These are phyloP conservation scores for Ruditapes philippinarum DNA, from an alignment of 1,140 invertebrate species.

Conservation along the genomic window DNA sequence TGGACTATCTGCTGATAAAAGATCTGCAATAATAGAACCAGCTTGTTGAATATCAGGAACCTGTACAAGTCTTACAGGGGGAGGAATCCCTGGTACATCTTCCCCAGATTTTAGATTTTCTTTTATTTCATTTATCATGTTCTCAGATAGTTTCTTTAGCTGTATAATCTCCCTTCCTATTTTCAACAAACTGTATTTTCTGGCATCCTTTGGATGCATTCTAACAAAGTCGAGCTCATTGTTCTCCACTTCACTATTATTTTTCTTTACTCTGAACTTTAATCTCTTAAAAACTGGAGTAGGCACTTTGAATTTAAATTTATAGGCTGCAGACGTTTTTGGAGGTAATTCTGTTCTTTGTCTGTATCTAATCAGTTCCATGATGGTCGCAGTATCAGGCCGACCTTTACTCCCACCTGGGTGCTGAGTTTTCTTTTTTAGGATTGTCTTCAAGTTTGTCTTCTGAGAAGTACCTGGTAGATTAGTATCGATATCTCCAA, in stretches of 20 bases:
- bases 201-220: slow-evolving; percentile 84
- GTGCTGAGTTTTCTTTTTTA: neutral
- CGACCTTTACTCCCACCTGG: neutral
- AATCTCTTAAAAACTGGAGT: slow-evolving; percentile 81
- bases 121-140: slow-evolving; percentile 67
- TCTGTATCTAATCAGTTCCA: slow-evolving; percentile 51
- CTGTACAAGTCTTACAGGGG: slow-evolving; percentile 1
- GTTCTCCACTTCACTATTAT: neutral
- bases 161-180: slow-evolving; percentile 83
- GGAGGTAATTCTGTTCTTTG: neutral
- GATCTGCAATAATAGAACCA: slow-evolving; percentile 35
- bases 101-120: slow-evolving; percentile 46
- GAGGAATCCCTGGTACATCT: slow-evolving; percentile 16
- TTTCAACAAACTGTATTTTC: slow-evolving; percentile 83
- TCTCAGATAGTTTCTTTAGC: slow-evolving; percentile 69
- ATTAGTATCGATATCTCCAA: neutral
- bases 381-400: neutral
- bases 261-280: slow-evolving; percentile 70
- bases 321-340: slow-evolving; percentile 72
- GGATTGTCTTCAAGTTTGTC: neutral
- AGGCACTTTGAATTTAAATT: slow-evolving; percentile 83
- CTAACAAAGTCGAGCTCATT: slow-evolving; percentile 76
- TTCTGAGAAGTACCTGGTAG: neutral
- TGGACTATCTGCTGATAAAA: slow-evolving; percentile 38
- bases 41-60: neutral